Base-by-base conservation (phyloP, 2,797 vertebrate genomes). In the Zalophus californianus region DNA sequence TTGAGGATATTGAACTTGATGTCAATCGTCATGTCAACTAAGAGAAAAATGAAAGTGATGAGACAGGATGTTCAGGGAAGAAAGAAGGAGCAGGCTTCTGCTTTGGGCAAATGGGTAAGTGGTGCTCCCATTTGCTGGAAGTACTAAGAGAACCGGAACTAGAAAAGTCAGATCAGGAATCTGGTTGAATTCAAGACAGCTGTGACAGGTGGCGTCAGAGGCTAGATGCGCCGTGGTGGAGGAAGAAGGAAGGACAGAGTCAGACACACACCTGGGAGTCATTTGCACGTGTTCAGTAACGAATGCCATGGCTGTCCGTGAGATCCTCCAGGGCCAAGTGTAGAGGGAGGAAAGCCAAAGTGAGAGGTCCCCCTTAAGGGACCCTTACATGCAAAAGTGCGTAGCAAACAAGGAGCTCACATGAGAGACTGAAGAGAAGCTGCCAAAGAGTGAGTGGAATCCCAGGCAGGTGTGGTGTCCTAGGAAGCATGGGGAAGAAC, bases 221-320 rank as follows among this genome's bases (percentile, higher is more conserved):
- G 18, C 23, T 16, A 41, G 94, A 5, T 23, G n/a, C 21, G 21
- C 2, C 21, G 16, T 9, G 35, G 56, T 32, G 23, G 52, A 91
- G 62, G 48, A 2, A 38, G 20, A 79, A 83, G 52, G 21, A 64
- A 66, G 29, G 29, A 6, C 54, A 10, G 41, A n/a, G 52, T 7
- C 23, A 1, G 52, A 44, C 1, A 5, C 32, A 56, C 48, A 29
- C 29, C 0, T 41, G 52, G 52, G 15, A 54, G 44, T 21, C 48
- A n/a, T 10, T 18, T 4, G 2, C 35, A n/a, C 1, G 10, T 2
- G 4, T 9, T 23, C 0, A 1, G 56, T 25, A 82, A 60, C 21
- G 23, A 68, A 85, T 50, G 16, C 5, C 44, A 25, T 0, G 15
- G 14, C 21, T 27, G 11, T 7, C 5, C 52, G 29, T 16, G n/a